Conservation (phyloP, 2,888 invertebrate species). For the Torymus texanus region DNA sequence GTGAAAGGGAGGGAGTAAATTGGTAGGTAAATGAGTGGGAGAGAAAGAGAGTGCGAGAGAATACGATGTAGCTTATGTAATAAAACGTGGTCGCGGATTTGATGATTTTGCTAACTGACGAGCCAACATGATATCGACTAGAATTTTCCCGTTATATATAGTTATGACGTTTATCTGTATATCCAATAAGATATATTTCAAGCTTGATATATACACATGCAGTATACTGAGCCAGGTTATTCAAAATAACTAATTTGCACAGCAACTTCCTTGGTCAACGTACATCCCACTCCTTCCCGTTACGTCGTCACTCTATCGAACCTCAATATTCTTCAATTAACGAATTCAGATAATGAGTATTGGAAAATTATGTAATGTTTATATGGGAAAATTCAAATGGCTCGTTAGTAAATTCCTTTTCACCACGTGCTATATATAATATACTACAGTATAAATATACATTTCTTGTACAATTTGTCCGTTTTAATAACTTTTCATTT, state of each 20-base stretch:
- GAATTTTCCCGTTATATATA: too few species aligned
- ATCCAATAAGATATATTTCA: too few species aligned
- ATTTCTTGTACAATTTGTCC: constrained; percentile 9
- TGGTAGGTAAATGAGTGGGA: neutral
- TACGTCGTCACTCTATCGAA: neutral
- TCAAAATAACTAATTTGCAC: too few species aligned
- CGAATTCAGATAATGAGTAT: too few species aligned
- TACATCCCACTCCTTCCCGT: too few species aligned
- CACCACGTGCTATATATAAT: constrained; percentile 2
- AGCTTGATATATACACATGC: too few species aligned
- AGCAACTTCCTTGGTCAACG: too few species aligned
- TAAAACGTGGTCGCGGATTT: constrained; percentile 6
- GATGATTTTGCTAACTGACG: neutral
- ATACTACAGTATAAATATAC: too few species aligned
- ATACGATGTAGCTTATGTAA: neutral
- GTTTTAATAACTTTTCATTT: constrained; percentile 1
- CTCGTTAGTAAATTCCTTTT: constrained; percentile 22
- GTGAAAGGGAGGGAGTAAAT: too few species aligned
- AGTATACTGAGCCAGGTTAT: too few species aligned
- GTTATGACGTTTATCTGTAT: too few species aligned
- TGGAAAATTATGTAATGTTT: neutral
- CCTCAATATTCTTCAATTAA: neutral
- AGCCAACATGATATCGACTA: too few species aligned
- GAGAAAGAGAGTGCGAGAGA: neutral
- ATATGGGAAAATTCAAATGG: constrained; percentile 15